Evolutionary conservation across 2,113 vertebrate species (phyloP), one percentile per base, ranked within the genome.

Genomic region (Periophthalmodon schlosseri): DNA sequence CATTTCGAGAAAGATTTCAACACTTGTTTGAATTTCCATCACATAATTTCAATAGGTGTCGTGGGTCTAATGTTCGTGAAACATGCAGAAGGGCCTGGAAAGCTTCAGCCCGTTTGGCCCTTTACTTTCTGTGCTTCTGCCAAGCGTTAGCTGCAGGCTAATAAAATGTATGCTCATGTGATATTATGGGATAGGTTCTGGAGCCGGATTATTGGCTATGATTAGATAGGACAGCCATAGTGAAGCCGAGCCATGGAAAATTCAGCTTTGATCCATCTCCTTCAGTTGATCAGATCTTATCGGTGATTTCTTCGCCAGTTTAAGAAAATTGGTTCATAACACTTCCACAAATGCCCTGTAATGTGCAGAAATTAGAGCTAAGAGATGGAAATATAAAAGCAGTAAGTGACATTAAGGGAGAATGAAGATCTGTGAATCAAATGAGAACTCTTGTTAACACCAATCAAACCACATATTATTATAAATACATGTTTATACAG

Each of bases 161-260:
- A 86, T 77, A 79, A 82, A 82, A 85, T 70, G 83, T 87, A 80
- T 33, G 78, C 78, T 78, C 77, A 82, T 85, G 75, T 79, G 72
- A 79, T 78, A 72, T 70, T 75, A 83, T 69, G 33, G 76, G 75
- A 80, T 81, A 74, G 68, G 75, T 86, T 77, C 83, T 28, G 23
- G 2, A 47, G n/a, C 0, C 57, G 70, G n/a, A 24, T 24, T 47
- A 68, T 75, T 74, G 58, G 52, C 69, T 70, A 76, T 56, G 79
- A 87, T 87, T 20, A 67, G 69, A 79, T 68, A 67, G 46, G 74
- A 74, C 77, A 81, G 80, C 23, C 61, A 74, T 28, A 14, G 20
- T 49, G 36, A 24, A 3, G 77, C 75, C 54, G 61, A 54, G 64
- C 56, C 67, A 60, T 68, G 69, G 24, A 49, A 68, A 54, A 50